phyloP scores from a whole-genome alignment of 2,113 vertebrate species.

The Morone saxatilis region DNA sequence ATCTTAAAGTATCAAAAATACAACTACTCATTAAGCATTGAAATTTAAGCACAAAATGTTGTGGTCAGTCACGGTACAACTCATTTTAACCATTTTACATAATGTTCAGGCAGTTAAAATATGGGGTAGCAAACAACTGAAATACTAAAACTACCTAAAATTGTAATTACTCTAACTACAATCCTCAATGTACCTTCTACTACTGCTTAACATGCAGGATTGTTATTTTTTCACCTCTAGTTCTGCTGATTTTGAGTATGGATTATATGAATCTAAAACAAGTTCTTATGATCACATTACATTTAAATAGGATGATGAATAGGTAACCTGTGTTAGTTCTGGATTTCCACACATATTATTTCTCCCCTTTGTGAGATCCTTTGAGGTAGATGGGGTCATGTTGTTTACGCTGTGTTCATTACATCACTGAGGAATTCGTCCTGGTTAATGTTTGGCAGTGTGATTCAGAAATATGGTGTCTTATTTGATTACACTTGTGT shows the following conservation, averaged over 20 bases:
- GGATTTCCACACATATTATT: neutral
- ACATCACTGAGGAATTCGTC: conserved; percentile 23
- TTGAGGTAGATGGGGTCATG: neutral
- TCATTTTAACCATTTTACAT: neutral
- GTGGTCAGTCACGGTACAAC: no score
- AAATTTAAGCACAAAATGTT: no score
- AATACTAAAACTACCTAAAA: neutral
- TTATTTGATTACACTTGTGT: neutral
- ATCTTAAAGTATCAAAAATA: neutral
- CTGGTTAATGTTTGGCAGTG: conserved; percentile 46
- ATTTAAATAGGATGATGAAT: neutral
- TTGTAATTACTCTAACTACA: neutral
- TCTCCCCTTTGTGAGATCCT: neutral
- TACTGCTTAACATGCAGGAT: neutral
- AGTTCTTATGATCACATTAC: neutral
- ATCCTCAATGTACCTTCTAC: neutral
- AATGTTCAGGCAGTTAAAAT: no score
- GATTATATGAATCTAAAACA: neutral
- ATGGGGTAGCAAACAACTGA: neutral
- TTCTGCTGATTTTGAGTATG: neutral
- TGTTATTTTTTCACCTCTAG: neutral
- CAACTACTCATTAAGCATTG: neutral
- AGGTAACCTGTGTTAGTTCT: neutral
- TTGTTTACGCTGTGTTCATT: neutral
- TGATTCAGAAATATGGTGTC: neutral